Percentiles rank a stretch among this genome's conserved stretches.
phyloP scores from a whole-genome alignment of 2,797 vertebrate genomes.

The Sebastes iracundus region DNA sequence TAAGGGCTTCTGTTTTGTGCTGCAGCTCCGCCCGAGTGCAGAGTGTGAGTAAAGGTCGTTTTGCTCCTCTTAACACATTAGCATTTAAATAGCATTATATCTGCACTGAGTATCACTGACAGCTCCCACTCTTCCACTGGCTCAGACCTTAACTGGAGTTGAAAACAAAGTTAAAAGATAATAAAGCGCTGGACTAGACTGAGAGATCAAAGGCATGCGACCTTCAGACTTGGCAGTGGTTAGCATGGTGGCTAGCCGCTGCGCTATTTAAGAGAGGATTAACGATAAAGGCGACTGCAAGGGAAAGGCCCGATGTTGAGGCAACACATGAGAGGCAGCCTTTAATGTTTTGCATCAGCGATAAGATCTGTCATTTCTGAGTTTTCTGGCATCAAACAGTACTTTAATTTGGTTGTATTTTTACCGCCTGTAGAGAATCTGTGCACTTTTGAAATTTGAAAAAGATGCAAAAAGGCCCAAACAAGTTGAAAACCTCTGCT shows the following conservation, averaged over 20 bases:
- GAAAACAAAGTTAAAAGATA: conserved; percentile 80
- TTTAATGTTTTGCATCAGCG: conserved; percentile 23
- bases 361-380: conserved; percentile 3
- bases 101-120: conserved; percentile 73
- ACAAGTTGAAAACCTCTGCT: neutral
- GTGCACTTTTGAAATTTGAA: neutral
- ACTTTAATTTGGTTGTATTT: neutral
- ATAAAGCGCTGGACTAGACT: conserved; percentile 65
- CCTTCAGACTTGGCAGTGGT: conserved; percentile 69
- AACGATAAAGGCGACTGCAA: conserved; percentile 11
- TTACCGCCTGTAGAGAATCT: neutral
- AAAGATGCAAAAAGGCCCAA: neutral
- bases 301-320: conserved; percentile 6
- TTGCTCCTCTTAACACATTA: conserved; percentile 82
- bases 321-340: conserved; percentile 6
- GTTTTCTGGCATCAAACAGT: neutral
- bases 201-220: conserved; percentile 57
- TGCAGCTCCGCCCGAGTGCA: conserved; percentile 32
- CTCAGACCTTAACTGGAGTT: conserved; percentile 64
- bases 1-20: conserved; percentile 56
- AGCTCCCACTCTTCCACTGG: conserved; percentile 63
- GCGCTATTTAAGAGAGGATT: conserved; percentile 24
- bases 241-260: conserved; percentile 4
- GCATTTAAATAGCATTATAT: conserved; percentile 84
- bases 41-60: conserved; percentile 77